These are phyloP conservation scores for Streptopelia turtur DNA, from an alignment of 2,797 vertebrate genomes.

Conservation along the genomic window DNA sequence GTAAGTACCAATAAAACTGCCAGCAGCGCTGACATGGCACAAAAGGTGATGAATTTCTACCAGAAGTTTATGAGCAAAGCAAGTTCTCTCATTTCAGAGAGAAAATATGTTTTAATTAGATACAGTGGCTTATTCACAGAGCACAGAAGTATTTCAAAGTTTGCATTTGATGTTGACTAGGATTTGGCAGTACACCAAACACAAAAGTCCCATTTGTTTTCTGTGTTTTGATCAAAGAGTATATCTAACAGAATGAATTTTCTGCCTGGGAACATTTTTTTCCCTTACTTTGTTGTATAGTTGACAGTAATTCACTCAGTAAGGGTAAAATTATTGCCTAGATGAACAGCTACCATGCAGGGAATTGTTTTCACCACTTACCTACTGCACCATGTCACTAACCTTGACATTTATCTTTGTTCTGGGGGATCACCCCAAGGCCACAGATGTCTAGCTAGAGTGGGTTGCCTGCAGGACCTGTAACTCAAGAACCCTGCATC, in stretches of 20 bases:
- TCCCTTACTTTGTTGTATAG: conserved; percentile 13
- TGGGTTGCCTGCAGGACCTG: background rate
- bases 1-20: conserved; percentile 78
- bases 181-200: conserved; percentile 51
- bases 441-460: background rate
- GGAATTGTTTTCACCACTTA: background rate
- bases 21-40: background rate
- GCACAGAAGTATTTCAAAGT: conserved; percentile 35
- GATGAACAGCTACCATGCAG: conserved; percentile 12
- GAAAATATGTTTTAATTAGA: conserved; percentile 47
- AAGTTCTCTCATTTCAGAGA: conserved; percentile 52
- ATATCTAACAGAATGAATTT: conserved; percentile 26
- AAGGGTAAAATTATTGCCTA: background rate
- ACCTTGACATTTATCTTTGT: background rate
- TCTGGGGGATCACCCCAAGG: background rate
- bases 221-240: conserved; percentile 54
- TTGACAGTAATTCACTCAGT: conserved; percentile 33
- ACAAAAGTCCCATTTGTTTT: conserved; percentile 23
- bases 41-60: conserved; percentile 36
- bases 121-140: conserved; percentile 6
- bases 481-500: background rate
- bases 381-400: background rate
- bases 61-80: conserved; percentile 1
- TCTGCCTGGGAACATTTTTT: background rate
- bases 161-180: conserved; percentile 44